These are phyloP conservation scores for Malurus melanocephalus DNA, from an alignment of 2,113 vertebrate genomes.

Conservation along the genomic window DNA sequence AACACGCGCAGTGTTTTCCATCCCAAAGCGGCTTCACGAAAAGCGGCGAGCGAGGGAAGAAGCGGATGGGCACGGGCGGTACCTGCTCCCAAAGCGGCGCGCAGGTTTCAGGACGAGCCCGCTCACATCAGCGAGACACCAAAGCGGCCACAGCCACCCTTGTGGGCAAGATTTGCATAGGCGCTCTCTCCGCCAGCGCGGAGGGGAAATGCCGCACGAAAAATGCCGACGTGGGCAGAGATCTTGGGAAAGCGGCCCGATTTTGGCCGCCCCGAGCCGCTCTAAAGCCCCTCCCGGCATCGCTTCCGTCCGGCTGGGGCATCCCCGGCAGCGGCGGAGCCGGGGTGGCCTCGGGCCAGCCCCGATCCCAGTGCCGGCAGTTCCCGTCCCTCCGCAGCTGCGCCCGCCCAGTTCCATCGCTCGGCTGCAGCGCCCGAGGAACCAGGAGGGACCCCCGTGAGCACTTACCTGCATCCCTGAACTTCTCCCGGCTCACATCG, in stretches of 20 bases:
- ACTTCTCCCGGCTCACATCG: neutral
- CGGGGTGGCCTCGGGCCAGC: neutral
- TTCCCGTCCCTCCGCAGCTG: neutral
- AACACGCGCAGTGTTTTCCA: fast-evolving
- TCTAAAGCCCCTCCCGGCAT: neutral
- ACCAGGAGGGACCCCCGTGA: too few relatives aligned
- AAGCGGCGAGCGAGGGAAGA: fast-evolving
- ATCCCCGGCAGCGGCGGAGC: neutral
- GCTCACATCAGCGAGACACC: neutral
- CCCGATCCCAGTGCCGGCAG: neutral
- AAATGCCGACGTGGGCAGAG: neutral
- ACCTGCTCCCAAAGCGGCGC: fast-evolving
- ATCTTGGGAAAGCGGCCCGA: neutral
- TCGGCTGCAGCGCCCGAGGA: too few relatives aligned
- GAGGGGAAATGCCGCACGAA: neutral
- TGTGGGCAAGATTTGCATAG: neutral
- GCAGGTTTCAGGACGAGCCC: neutral
- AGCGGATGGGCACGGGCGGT: neutral
- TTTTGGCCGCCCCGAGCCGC: neutral
- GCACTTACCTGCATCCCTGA: too few relatives aligned
- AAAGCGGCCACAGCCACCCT: neutral
- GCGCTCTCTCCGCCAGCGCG: neutral
- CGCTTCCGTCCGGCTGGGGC: neutral
- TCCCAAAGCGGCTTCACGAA: fast-evolving
- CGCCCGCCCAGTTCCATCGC: neutral